phyloP scores from a whole-genome alignment of 2,888 invertebrate genomes.

The Galeruca laticollis region DNA sequence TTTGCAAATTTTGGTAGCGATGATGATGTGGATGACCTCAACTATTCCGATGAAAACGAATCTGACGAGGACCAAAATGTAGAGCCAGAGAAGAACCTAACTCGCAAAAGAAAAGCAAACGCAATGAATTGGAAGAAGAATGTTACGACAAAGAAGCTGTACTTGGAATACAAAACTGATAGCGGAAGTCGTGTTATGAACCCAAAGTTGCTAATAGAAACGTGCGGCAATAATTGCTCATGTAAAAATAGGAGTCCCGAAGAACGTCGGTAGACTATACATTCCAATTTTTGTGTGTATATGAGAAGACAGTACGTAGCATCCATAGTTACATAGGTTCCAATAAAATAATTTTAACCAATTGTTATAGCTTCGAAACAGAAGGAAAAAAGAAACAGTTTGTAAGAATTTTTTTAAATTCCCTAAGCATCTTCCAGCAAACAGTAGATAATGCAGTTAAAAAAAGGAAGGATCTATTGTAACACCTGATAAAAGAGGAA shows the following conservation, averaged over 20 bases:
- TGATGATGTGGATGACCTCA: conserved; percentile 34
- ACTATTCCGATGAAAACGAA: conserved; percentile 22
- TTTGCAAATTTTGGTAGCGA: conserved; percentile 37
- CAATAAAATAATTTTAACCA: conserved; percentile 25
- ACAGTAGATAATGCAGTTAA: conserved; percentile 32
- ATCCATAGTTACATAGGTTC: conserved; percentile 24
- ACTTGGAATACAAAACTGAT: conserved; percentile 24
- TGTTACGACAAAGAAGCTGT: conserved; percentile 19
- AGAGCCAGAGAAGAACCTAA: conserved; percentile 26
- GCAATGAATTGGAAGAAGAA: conserved; percentile 32
- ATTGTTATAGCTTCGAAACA: too few relatives aligned
- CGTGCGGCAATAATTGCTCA: conserved; percentile 21
- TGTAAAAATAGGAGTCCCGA: conserved; percentile 18
- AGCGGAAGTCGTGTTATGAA: conserved; percentile 16
- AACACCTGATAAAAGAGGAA: conserved; percentile 42
- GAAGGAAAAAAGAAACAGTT: conserved; percentile 25
- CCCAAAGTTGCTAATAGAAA: conserved; percentile 23
- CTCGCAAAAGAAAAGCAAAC: conserved; percentile 35
- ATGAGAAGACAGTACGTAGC: conserved; percentile 30
- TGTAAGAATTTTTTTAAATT: conserved; percentile 36
- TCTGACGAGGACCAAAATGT: too few relatives aligned
- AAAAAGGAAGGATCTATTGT: conserved; percentile 37
- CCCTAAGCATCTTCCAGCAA: conserved; percentile 35
- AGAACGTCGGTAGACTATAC: conserved; percentile 27
- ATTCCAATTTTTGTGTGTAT: conserved; percentile 27